phyloP scores from a whole-genome alignment of 2,797 vertebrate genomes.

The Hypotaenidia okinawae region DNA sequence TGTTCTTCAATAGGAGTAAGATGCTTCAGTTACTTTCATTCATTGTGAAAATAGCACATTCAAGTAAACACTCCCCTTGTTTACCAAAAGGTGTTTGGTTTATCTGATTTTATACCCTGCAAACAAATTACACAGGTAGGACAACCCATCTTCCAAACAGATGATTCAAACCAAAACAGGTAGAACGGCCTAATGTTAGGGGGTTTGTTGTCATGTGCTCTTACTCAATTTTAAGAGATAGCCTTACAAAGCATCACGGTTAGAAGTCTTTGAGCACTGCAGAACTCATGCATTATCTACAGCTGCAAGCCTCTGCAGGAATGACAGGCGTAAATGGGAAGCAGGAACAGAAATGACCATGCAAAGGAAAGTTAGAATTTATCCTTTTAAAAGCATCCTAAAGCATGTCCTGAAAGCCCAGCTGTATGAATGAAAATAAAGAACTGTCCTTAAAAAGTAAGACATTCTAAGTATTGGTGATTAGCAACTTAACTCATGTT shows the following conservation, averaged over 20 bases:
- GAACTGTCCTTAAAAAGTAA: neutral
- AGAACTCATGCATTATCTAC: neutral
- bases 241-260: neutral
- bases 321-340: neutral
- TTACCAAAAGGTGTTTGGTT: neutral
- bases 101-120: neutral
- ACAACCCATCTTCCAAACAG: neutral
- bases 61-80: neutral
- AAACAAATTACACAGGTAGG: neutral
- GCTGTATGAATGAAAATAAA: neutral
- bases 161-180: neutral
- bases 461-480: neutral
- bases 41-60: neutral
- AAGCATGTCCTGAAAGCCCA: neutral
- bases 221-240: neutral
- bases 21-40: neutral
- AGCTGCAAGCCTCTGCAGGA: neutral
- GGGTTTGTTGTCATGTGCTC: neutral
- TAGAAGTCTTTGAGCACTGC: neutral
- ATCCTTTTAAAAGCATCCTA: neutral
- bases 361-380: neutral
- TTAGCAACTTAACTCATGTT: neutral
- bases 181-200: neutral
- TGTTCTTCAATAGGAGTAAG: neutral
- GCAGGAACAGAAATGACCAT: neutral